Percentiles rank a stretch among this genome's conserved stretches.
Evolutionary conservation across 2,113 vertebrate species (phyloP).

Genomic region (Pelecanus crispus): DNA sequence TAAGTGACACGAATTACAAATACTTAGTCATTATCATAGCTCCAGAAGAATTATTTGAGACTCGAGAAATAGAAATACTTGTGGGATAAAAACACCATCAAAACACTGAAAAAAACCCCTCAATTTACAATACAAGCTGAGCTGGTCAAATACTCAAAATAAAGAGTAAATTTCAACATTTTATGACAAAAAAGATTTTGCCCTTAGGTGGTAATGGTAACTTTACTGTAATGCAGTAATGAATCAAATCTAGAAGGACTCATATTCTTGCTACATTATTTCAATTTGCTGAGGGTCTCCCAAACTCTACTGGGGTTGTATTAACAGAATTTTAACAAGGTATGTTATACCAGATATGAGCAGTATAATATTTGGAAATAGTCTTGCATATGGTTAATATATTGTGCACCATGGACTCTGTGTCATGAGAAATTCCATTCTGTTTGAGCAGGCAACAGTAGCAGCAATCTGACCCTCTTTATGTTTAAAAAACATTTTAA

Average conservation of each 20-base stretch:
- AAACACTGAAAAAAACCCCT: background rate
- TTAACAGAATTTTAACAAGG: background rate
- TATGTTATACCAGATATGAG: background rate
- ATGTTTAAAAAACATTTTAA: background rate
- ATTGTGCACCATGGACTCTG: background rate
- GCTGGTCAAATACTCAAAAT: background rate
- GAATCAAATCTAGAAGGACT: background rate
- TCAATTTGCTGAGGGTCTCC: background rate
- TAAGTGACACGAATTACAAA: conserved; percentile 1
- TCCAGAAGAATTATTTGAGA: background rate
- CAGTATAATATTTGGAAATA: background rate
- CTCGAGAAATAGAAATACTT: background rate
- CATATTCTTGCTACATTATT: background rate
- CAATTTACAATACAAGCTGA: background rate
- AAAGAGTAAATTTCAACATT: background rate
- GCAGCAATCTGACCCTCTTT: background rate
- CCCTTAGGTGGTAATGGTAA: background rate
- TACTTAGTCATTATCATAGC: background rate
- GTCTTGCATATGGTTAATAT: background rate
- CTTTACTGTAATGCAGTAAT: background rate
- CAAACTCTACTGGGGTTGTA: background rate
- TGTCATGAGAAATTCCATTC: background rate
- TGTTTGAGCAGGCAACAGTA: background rate
- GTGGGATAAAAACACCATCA: background rate
- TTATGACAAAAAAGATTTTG: background rate